A percentile compares a stretch with the other conserved stretches of the same genome.
These are phyloP conservation scores for Donacobius atricapilla DNA, from an alignment of 2,113 vertebrate species.

Conservation along the genomic window DNA sequence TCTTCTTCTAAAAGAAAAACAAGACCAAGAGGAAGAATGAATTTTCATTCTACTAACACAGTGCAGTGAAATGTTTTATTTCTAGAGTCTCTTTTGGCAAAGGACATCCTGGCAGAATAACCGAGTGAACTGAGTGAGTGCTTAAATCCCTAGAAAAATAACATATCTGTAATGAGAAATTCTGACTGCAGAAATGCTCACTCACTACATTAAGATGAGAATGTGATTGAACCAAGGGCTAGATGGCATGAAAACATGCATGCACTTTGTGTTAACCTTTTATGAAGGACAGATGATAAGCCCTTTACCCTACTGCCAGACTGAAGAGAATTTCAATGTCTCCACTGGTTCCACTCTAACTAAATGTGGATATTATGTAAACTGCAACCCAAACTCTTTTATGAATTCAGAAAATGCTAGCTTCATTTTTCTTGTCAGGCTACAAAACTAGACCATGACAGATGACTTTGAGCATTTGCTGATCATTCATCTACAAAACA, in stretches of 20 bases:
- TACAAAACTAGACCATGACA: conserved; percentile 75
- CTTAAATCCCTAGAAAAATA: neutral
- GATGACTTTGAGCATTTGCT: conserved; percentile 73
- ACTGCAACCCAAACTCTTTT: conserved; percentile 41
- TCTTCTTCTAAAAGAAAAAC: neutral
- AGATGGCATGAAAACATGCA: neutral
- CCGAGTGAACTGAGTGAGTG: neutral
- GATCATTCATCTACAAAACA: conserved; percentile 77
- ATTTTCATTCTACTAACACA: neutral
- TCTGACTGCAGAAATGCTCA: neutral
- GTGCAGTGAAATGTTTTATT: neutral
- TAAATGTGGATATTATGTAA: conserved; percentile 65
- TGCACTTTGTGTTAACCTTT: conserved; percentile 6
- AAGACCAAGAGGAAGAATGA: neutral
- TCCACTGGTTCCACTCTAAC: conserved; percentile 50
- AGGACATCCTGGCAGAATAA: neutral
- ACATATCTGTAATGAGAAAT: neutral
- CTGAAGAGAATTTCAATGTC: neutral
- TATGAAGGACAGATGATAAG: conserved; percentile 43
- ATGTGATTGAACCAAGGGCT: neutral
- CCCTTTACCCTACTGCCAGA: conserved; percentile 19
- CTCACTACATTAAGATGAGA: neutral
- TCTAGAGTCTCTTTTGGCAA: neutral
- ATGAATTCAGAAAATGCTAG: conserved; percentile 69
- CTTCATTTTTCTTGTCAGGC: conserved; percentile 72